Percentiles rank a stretch among this genome's conserved stretches.
Conservation (phyloP, 2,113 vertebrate species). For the Gnathonemus echidnorhynchus region DNA sequence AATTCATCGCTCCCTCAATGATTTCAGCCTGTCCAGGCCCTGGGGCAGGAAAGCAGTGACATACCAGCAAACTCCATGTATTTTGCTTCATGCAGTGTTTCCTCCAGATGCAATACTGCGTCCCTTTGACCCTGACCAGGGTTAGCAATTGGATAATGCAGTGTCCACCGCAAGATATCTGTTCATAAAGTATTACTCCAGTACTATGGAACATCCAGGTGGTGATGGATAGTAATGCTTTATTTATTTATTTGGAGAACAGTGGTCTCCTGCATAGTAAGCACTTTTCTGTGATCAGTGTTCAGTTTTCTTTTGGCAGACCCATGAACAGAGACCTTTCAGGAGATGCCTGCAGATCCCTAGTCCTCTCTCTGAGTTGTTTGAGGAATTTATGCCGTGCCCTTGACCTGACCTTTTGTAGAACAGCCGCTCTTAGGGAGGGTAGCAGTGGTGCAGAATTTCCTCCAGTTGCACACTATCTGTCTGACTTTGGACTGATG, state of each 20-base stretch:
- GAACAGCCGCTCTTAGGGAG: background rate
- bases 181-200: background rate
- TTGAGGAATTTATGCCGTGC: background rate
- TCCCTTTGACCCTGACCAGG: background rate
- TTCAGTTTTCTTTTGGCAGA: background rate
- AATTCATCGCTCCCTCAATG: background rate
- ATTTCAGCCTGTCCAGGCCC: background rate
- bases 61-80: background rate
- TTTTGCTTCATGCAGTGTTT: background rate
- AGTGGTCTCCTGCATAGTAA: background rate
- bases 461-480: background rate
- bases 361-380: background rate
- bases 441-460: background rate
- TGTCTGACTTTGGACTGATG: background rate
- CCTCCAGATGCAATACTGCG: background rate
- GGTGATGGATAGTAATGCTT: background rate
- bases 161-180: background rate
- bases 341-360: background rate
- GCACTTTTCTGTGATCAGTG: background rate
- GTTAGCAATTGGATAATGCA: background rate
- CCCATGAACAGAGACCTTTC: background rate
- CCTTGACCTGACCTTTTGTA: background rate
- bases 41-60: background rate
- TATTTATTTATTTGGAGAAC: background rate
- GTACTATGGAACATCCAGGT: background rate